Conservation (phyloP, 2,113 vertebrate species). For the Panthera uncia region DNA sequence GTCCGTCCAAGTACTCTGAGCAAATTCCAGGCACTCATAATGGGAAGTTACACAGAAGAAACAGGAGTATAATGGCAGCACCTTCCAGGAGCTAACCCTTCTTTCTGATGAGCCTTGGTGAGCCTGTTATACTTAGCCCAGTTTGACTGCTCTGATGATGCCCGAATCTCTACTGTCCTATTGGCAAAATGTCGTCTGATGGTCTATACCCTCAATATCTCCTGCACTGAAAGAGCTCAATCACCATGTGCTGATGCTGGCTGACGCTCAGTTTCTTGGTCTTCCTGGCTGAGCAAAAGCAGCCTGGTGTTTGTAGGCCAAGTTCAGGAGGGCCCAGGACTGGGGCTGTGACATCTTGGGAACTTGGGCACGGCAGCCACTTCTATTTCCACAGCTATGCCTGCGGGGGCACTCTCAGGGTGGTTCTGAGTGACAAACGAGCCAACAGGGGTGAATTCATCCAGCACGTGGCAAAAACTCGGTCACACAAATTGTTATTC, state of each 20-base stretch:
- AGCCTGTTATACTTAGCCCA: too few species aligned
- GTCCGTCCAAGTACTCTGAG: neutral
- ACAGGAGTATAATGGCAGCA: neutral
- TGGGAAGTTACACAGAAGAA: neutral
- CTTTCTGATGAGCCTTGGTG: neutral
- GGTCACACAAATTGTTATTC: neutral
- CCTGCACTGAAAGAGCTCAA: neutral
- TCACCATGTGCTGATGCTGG: neutral
- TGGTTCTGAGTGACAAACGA: neutral
- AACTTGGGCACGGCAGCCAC: neutral
- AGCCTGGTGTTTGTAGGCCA: neutral
- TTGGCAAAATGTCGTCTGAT: neutral
- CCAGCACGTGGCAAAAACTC: neutral
- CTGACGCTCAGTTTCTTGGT: neutral
- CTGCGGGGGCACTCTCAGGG: neutral
- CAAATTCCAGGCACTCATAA: neutral
- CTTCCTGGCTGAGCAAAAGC: neutral
- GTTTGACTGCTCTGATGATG: neutral
- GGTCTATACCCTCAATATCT: neutral
- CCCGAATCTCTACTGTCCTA: neutral
- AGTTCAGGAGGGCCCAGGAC: neutral
- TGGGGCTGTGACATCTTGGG: rapidly evolving
- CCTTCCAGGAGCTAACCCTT: neutral
- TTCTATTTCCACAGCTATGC: neutral
- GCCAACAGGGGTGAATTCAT: neutral